Conservation (phyloP, 2,888 invertebrate species). For the Liopterus haemorrhoidalis region DNA sequence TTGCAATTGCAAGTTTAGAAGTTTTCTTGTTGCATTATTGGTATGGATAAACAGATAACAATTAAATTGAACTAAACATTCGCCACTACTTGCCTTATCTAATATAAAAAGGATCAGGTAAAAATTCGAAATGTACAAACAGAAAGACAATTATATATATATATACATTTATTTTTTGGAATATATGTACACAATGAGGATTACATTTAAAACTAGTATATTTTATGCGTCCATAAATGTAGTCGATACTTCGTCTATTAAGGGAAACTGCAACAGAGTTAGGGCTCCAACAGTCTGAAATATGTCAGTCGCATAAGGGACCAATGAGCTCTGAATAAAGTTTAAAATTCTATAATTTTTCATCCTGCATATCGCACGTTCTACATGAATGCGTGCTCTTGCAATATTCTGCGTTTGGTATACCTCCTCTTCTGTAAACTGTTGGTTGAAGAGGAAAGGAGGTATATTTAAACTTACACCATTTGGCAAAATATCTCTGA, state of each 20-base stretch:
- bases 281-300: conserved; percentile 1
- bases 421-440: conserved; percentile 30
- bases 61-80: too few relatives aligned
- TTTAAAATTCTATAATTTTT: conserved; percentile 25
- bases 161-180: too few relatives aligned
- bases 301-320: neutral
- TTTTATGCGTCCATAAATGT: too few relatives aligned
- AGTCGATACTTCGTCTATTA: conserved; percentile 6
- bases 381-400: conserved; percentile 32
- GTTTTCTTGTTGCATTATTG: too few relatives aligned
- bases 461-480: conserved; percentile 34
- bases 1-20: too few relatives aligned
- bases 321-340: neutral
- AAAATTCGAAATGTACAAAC: too few relatives aligned
- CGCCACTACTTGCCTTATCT: too few relatives aligned
- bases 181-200: too few relatives aligned
- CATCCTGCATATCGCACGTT: conserved; percentile 31
- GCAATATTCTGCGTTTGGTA: conserved; percentile 30
- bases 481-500: conserved; percentile 30
- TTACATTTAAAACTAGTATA: too few relatives aligned
- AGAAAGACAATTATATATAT: too few relatives aligned
- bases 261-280: neutral
- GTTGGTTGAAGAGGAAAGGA: conserved; percentile 28
- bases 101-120: too few relatives aligned
- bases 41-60: too few relatives aligned